Base-by-base conservation (phyloP, 2,797 vertebrate genomes). In the Rallus crepitans region DNA sequence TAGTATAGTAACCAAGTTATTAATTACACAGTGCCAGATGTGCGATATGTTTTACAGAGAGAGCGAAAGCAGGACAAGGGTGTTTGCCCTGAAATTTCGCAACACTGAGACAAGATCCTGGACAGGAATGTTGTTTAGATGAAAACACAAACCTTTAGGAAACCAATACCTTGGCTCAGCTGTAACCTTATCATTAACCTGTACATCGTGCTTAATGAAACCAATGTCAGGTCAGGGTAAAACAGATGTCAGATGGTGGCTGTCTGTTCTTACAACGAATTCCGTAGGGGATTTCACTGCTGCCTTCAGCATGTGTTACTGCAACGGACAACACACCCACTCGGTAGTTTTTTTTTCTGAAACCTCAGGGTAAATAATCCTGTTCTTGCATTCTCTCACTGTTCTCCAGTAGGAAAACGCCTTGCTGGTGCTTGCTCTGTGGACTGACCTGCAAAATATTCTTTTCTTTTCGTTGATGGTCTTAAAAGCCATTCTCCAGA, bases 111-210 rank as follows among this genome's bases (percentile, higher is more conserved):
- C 79, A 42, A 78, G 86, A 86, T 45, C 71, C 52, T 33, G 66
- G 60, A 25, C 33, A 24, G 53, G 56, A 92, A 71, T 64, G 40
- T 55, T 95, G 48, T 56, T 84, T 27, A 45, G 68, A 95, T 33
- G 40, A 87, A 95, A 94, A 85, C 28, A 90, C 77, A 71, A 90
- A 64, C 30, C 21, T 87, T 65, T 14, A 82, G 48, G 59, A 94
- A 84, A 80, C 31, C 11, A 72, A 39, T 9, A 77, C 19, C 27
- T 68, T 7, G 2, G 60, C 53, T 60, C 60, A 70, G 47, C 68
- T 50, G 72, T 61, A 60, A 23, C 30, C 9, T 11, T 52, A 0
- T 65, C 11, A 7, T 48, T 48, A 48, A 48, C 61, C 68, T 75
- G 7, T 35, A 52, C 35, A 20, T 8, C 1, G 0, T 40, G 61